Conservation (phyloP, 2,888 invertebrate genomes). For the Mayetiola destructor region DNA sequence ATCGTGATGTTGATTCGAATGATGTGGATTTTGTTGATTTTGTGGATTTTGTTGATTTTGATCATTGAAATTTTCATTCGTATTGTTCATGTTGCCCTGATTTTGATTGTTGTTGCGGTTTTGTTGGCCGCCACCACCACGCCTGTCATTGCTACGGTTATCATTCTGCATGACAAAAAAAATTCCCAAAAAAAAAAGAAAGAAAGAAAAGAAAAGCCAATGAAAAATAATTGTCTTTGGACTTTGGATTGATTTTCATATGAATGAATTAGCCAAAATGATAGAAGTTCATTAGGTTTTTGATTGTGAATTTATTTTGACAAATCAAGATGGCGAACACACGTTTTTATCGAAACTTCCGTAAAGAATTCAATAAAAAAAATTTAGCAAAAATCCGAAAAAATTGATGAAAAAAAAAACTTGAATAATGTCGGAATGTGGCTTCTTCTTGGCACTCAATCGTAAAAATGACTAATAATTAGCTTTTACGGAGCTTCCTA, state of each 20-base stretch:
- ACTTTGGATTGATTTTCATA: too few species aligned
- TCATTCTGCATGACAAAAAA: neutral
- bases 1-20: neutral
- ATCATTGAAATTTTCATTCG: neutral
- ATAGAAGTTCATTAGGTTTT: neutral
- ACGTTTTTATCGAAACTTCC: neutral
- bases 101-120: neutral
- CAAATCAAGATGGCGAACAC: slow-evolving; percentile 1
- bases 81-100: neutral
- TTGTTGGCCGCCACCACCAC: neutral
- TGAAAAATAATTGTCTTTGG: neutral
- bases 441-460: neutral
- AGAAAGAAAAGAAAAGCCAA: neutral
- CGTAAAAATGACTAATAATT: neutral
- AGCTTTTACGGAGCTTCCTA: neutral
- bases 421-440: neutral
- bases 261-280: neutral
- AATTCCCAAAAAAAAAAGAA: neutral
- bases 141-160: neutral
- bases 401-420: neutral
- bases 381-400: neutral
- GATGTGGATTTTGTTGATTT: neutral
- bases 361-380: neutral
- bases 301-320: neutral
- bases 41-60: neutral